Evolutionary conservation across 2,113 vertebrate genomes (phyloP).

Genomic region (Pelecanoides urinatrix): DNA sequence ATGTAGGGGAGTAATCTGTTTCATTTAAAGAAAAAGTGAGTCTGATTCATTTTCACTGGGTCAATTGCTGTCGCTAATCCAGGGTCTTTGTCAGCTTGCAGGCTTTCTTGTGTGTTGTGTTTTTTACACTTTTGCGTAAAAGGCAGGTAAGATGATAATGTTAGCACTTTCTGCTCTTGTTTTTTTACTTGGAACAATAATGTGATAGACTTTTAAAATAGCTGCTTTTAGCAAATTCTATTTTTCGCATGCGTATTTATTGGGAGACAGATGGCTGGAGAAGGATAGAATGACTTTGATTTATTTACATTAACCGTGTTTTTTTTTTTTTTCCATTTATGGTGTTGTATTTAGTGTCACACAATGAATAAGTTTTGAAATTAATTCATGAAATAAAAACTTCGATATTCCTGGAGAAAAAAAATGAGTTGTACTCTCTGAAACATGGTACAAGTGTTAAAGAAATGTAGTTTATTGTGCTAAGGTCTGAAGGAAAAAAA

Average conservation of each 20-base stretch:
- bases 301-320: slow-evolving; percentile 16
- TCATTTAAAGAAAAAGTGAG: neutral
- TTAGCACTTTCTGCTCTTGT: neutral
- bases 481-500: neutral
- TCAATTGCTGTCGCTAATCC: neutral
- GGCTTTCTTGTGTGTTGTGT: neutral
- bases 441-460: neutral
- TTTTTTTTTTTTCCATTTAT: neutral
- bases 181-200: neutral
- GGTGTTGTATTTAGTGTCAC: neutral
- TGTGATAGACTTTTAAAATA: neutral
- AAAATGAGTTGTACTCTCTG: neutral
- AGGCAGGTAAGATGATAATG: slow-evolving; percentile 22
- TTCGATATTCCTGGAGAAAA: neutral
- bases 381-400: neutral
- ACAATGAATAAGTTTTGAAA: neutral
- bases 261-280: neutral
- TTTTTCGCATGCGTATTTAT: neutral
- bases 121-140: slow-evolving; percentile 27
- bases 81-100: neutral
- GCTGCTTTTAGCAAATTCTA: slow-evolving; percentile 17
- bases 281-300: slow-evolving; percentile 15
- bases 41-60: neutral
- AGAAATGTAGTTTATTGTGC: neutral
- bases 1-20: neutral